A percentile compares a stretch with the other conserved stretches of the same genome.
phyloP scores from a whole-genome alignment of 2,113 vertebrate genomes.

The Protobothrops flavoviridis region DNA sequence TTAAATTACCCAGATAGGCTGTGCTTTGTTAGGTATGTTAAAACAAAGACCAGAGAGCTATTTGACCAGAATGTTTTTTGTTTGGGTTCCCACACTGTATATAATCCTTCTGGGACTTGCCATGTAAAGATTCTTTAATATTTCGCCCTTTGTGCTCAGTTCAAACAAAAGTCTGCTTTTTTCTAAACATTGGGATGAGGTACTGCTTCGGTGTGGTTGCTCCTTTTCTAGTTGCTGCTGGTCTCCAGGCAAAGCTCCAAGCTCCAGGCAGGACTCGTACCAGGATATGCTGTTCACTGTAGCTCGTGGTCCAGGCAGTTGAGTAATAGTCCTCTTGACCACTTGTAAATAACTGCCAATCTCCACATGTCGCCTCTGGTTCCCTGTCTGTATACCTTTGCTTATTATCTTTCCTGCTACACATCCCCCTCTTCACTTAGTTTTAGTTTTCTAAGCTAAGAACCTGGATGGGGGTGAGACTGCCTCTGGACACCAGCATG shows the following conservation, averaged over 20 bases:
- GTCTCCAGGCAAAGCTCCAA: neutral
- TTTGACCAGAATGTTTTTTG: neutral
- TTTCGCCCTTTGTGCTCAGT: neutral
- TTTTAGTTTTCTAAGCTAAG: neutral
- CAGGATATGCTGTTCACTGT: neutral
- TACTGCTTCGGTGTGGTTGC: neutral
- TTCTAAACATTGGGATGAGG: neutral
- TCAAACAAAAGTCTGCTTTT: neutral
- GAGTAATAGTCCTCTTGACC: neutral
- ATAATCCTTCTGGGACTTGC: neutral
- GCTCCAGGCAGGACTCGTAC: neutral
- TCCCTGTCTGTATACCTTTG: neutral
- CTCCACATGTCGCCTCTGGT: neutral
- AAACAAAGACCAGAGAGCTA: neutral
- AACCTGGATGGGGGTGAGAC: neutral
- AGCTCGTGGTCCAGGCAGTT: neutral
- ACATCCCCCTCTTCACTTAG: neutral
- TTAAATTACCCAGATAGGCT: neutral
- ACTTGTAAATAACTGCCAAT: neutral
- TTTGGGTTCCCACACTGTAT: neutral
- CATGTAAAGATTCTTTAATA: neutral
- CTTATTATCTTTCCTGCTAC: neutral
- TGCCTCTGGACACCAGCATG: neutral
- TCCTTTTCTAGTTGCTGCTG: neutral
- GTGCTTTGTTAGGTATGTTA: neutral